Evolutionary conservation across 2,888 invertebrate species (phyloP).

Genomic region (Conops quadrifasciatus): DNA sequence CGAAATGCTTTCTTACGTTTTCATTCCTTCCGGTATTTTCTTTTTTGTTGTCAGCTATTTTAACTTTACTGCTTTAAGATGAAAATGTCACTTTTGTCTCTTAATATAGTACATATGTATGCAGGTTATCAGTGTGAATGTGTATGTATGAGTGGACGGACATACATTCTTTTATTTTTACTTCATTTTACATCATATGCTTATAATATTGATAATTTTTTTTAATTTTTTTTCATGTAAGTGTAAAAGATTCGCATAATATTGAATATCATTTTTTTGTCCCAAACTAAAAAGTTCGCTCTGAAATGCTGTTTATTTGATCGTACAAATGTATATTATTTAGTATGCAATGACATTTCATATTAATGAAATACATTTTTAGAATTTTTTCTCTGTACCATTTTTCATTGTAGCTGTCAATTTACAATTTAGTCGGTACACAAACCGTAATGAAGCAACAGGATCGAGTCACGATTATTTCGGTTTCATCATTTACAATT

Average conservation of each 20-base stretch:
- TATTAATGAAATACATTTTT: no score
- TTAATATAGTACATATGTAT: no score
- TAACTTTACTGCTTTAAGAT: not conserved
- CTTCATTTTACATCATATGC: conserved; percentile 6
- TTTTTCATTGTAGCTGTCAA: conserved; percentile 9
- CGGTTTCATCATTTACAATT: no score
- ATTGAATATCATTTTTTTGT: not conserved
- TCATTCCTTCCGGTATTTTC: conserved; percentile 7
- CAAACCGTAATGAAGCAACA: no score
- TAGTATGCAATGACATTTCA: no score
- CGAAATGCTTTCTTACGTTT: conserved; percentile 26
- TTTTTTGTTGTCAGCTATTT: not conserved
- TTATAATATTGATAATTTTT: not conserved
- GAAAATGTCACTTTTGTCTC: not conserved
- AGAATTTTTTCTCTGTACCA: not conserved
- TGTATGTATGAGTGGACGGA: not conserved
- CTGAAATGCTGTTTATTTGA: no score
- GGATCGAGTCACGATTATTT: no score
- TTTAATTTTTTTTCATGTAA: not conserved
- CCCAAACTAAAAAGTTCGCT: no score
- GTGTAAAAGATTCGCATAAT: not conserved
- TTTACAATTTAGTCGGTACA: not conserved
- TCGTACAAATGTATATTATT: no score
- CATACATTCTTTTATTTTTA: conserved; percentile 13
- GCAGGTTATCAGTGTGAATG: not conserved